Evolutionary conservation across 2,888 invertebrate species (phyloP), one percentile per base, ranked within the genome.

Genomic region (Leptopterna dolabrata): DNA sequence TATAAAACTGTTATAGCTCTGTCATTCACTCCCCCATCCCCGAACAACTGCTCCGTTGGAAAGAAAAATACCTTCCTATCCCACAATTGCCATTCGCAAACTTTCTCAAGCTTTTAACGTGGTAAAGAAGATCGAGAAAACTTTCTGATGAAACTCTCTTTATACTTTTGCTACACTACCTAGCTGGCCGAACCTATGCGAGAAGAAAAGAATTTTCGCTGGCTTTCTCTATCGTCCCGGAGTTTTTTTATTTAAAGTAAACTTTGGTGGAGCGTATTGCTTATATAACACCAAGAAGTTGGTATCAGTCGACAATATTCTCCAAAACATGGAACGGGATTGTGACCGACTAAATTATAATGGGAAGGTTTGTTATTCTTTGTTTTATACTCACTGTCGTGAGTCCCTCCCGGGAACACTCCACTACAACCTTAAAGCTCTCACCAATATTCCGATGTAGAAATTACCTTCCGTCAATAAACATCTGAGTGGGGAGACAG

Each of bases 81-180:
- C 36, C 63, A 7, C 24, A 24, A 24, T 63, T 24, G 24, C 63
- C 63, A 63, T 63, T 63, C 63, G n/a, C 63, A 6, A 63, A 63
- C 24, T 63, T 63, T 27, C 63, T 4, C 24, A 24, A 24, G 63
- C 63, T 63, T 63, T 63, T 63, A 63, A 63, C 63, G 24, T 24
- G 63, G 63, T 63, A 63, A 63, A 63, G 63, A 63, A 63, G 63
- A 27, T 27, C 45, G 6, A 43, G 45, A 45, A 78, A 78, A 78
- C n/a, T 78, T 78, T 24, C 43, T 43, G 78, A 78, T 78, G 43
- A n/a, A 78, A 41, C 78, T 45, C 41, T 24, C 43, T 78, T 78
- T 78, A 78, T 45, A 78, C 43, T 78, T 78, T 43, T 76, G 76
- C 36, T 76, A 11, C 36, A 76, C 76, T 43, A n/a, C 36, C 36